phyloP scores from a whole-genome alignment of 2,888 invertebrate species.

The Glaucopsyche alexis region DNA sequence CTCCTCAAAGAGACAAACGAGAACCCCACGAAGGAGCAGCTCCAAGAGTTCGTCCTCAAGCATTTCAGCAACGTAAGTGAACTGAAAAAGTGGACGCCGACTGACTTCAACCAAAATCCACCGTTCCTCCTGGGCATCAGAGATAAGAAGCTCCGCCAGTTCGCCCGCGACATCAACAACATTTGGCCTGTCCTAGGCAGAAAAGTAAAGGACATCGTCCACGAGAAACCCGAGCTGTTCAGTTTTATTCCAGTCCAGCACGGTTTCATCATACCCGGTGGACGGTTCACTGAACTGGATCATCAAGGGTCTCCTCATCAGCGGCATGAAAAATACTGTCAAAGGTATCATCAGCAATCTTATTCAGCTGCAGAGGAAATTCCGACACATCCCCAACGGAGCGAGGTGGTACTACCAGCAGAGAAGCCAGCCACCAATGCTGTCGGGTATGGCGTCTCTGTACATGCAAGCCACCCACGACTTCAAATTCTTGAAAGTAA shows the following conservation, averaged over 20 bases:
- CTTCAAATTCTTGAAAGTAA: slow-evolving; percentile 78
- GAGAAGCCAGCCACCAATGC: slow-evolving; percentile 85
- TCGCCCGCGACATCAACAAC: slow-evolving; percentile 81
- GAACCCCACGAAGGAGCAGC: slow-evolving; percentile 68
- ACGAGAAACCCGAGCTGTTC: slow-evolving; percentile 76
- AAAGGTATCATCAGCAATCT: slow-evolving; percentile 89
- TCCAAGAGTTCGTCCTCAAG: slow-evolving; percentile 76
- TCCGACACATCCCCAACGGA: slow-evolving; percentile 90
- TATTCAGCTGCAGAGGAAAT: slow-evolving; percentile 82
- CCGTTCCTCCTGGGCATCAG: slow-evolving; percentile 79
- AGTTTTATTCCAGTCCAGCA: slow-evolving; percentile 85
- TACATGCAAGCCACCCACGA: slow-evolving; percentile 85
- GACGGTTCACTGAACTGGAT: slow-evolving; percentile 91
- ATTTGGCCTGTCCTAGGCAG: slow-evolving; percentile 83
- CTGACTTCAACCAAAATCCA: slow-evolving; percentile 81
- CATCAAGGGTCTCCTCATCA: slow-evolving; percentile 87
- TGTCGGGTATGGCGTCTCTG: slow-evolving; percentile 85
- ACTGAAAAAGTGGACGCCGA: slow-evolving; percentile 80
- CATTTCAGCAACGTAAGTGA: slow-evolving; percentile 81
- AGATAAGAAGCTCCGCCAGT: slow-evolving; percentile 79
- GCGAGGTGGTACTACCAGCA: slow-evolving; percentile 88
- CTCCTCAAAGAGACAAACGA: slow-evolving; percentile 75
- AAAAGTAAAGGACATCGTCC: slow-evolving; percentile 80
- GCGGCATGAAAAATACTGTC: slow-evolving; percentile 87
- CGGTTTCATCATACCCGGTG: slow-evolving; percentile 84